Conservation (phyloP, 2,888 invertebrate genomes). For the Hypomecis punctinalis region DNA sequence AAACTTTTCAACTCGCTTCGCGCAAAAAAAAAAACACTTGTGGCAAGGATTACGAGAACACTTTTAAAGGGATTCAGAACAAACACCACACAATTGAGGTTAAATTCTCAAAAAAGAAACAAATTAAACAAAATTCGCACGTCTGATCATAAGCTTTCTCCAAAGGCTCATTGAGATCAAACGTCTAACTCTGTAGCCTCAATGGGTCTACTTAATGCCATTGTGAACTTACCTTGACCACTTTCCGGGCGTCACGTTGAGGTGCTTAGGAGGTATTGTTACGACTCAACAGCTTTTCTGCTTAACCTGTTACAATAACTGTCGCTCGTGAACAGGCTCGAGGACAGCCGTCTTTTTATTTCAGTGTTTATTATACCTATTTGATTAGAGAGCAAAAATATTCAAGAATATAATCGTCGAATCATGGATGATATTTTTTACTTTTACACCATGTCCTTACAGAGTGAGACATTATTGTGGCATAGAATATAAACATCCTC, state of each 20-base stretch:
- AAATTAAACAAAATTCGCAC: not conserved
- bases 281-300: conserved; percentile 7
- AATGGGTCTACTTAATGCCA: conserved; percentile 25
- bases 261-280: conserved; percentile 3
- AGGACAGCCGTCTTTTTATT: not conserved
- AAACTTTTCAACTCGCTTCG: too few species aligned
- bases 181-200: conserved; percentile 8
- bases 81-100: not conserved
- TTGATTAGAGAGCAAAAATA: too few species aligned
- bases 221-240: conserved; percentile 23
- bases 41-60: too few species aligned
- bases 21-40: too few species aligned
- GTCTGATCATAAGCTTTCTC: conserved; percentile 17
- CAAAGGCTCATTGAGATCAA: conserved; percentile 17
- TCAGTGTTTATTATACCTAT: too few species aligned
- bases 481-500: too few species aligned
- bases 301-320: not conserved
- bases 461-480: too few species aligned
- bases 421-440: too few species aligned
- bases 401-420: too few species aligned
- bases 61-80: not conserved
- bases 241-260: conserved; percentile 5
- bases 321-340: not conserved
- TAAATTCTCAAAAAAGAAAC: not conserved
- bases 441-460: too few species aligned